A percentile compares a stretch with the other conserved stretches of the same genome.
Conservation (phyloP, 2,113 vertebrate species). For the Engraulis encrasicolus region DNA sequence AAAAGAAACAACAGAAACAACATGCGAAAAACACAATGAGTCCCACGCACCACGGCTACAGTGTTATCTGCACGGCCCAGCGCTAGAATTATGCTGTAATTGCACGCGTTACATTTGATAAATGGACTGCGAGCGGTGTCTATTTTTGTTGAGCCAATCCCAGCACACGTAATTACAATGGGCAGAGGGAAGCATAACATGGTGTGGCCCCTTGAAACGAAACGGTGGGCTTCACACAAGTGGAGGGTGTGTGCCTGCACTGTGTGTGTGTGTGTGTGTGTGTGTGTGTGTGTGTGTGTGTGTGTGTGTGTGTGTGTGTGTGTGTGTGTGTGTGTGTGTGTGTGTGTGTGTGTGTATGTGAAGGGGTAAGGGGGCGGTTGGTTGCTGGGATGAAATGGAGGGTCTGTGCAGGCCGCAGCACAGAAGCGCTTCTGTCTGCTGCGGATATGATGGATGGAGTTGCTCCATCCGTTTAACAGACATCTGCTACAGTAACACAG, state of each 20-base stretch:
- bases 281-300: not conserved
- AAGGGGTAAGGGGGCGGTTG: not conserved
- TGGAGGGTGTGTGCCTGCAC: slow-evolving; percentile 2
- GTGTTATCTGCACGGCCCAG: slow-evolving; percentile 56
- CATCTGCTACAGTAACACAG: slow-evolving; percentile 43
- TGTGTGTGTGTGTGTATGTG: not conserved
- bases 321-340: too few species aligned
- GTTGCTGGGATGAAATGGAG: slow-evolving; percentile 8
- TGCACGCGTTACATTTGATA: slow-evolving; percentile 63
- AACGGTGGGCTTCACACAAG: slow-evolving; percentile 51
- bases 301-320: not conserved
- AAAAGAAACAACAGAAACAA: not conserved
- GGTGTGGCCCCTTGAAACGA: slow-evolving; percentile 56
- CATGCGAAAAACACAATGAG: slow-evolving; percentile 39
- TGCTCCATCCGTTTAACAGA: slow-evolving; percentile 45
- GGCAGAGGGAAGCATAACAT: slow-evolving; percentile 59
- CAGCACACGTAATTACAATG: slow-evolving; percentile 60
- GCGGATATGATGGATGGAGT: slow-evolving; percentile 53
- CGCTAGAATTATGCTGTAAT: slow-evolving; percentile 63
- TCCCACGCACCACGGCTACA: slow-evolving; percentile 48
- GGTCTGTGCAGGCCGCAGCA: slow-evolving; percentile 35
- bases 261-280: not conserved
- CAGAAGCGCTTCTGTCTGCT: slow-evolving; percentile 59
- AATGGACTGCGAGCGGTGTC: slow-evolving; percentile 57
- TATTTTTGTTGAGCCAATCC: slow-evolving; percentile 65